Evolutionary conservation across 1,140 invertebrate genomes (phyloP).

Genomic region (Caenorhabditis briggsae): DNA sequence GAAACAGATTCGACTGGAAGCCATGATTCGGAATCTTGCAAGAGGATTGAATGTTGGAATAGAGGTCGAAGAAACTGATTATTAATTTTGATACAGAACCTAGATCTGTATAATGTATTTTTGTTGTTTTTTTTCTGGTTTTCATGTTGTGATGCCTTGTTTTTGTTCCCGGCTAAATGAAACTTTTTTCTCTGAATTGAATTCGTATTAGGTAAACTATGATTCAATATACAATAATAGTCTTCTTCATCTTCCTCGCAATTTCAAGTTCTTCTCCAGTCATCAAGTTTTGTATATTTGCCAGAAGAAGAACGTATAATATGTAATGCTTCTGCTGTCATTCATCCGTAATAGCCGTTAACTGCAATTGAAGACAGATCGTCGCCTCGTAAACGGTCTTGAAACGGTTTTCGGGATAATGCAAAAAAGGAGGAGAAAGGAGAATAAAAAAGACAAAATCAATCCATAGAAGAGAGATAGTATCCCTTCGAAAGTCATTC

Average conservation of each 20-base stretch:
- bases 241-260: neutral
- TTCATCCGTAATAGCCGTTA: constrained; percentile 52
- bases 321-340: neutral
- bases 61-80: neutral
- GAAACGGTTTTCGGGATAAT: constrained; percentile 49
- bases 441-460: neutral
- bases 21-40: neutral
- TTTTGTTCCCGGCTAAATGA: neutral
- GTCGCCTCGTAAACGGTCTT: constrained; percentile 48
- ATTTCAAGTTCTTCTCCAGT: neutral
- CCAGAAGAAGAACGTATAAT: neutral
- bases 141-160: neutral
- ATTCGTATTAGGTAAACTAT: neutral
- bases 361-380: constrained; percentile 45
- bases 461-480: constrained; percentile 16
- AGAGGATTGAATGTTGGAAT: neutral
- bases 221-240: neutral
- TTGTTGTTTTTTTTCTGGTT: neutral
- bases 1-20: constrained; percentile 58
- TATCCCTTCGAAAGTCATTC: constrained; percentile 60
- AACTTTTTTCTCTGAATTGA: neutral
- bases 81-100: neutral
- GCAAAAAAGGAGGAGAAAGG: constrained; percentile 21
- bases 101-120: neutral
- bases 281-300: constrained; percentile 35